These are phyloP conservation scores for Regulus satrapa DNA, from an alignment of 2,113 vertebrate species.

Conservation along the genomic window DNA sequence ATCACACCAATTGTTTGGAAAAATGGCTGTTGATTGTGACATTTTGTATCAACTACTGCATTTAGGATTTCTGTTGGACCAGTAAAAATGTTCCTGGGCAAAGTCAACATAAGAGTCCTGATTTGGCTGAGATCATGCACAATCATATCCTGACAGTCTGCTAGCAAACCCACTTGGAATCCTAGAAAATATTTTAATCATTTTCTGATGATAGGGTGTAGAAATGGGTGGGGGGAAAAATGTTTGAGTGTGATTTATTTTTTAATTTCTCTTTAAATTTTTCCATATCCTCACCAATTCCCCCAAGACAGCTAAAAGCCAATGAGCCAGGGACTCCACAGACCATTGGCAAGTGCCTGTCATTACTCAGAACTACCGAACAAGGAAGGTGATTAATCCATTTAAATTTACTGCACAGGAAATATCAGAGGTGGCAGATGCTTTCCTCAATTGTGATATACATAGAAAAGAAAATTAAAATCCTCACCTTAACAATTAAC, in stretches of 20 bases:
- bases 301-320: slow-evolving; percentile 43
- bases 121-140: neutral
- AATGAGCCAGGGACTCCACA: slow-evolving; percentile 47
- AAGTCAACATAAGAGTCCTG: neutral
- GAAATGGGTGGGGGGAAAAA: neutral
- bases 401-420: slow-evolving; percentile 65
- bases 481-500: slow-evolving; percentile 66
- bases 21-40: neutral
- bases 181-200: neutral
- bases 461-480: slow-evolving; percentile 68
- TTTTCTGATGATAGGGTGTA: neutral
- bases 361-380: slow-evolving; percentile 45
- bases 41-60: neutral
- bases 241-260: neutral
- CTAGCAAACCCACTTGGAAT: neutral
- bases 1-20: neutral
- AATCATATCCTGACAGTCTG: neutral
- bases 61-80: neutral
- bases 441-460: slow-evolving; percentile 66
- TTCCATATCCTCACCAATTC: neutral
- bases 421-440: slow-evolving; percentile 63
- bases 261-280: slow-evolving; percentile 44
- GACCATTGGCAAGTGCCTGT: slow-evolving; percentile 33
- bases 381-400: slow-evolving; percentile 63
- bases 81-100: neutral